Percentiles rank a stretch among this genome's conserved stretches.
Evolutionary conservation across 2,797 vertebrate species (phyloP).

Genomic region (Hippopotamyrus pictus): DNA sequence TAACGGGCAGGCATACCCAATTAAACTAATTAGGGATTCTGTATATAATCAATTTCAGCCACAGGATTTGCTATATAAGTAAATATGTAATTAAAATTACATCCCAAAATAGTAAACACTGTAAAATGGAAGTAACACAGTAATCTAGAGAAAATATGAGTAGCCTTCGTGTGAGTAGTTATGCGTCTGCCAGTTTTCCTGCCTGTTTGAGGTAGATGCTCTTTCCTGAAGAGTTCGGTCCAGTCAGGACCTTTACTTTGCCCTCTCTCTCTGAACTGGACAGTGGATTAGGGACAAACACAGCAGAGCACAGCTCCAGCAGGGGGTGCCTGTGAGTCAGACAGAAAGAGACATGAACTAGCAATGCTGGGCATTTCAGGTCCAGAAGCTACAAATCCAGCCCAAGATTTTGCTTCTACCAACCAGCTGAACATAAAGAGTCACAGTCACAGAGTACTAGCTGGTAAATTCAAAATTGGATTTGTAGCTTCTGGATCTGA

Average conservation of each 20-base stretch:
- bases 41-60: neutral
- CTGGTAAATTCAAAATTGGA: neutral
- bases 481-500: neutral
- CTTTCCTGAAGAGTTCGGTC: conserved; percentile 95
- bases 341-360: neutral
- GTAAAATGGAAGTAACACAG: neutral
- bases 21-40: neutral
- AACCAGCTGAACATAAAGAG: neutral
- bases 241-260: conserved; percentile 85
- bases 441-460: neutral
- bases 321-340: conserved; percentile 74
- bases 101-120: neutral
- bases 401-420: neutral
- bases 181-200: neutral
- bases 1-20: neutral
- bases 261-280: conserved; percentile 64
- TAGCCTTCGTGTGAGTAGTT: neutral
- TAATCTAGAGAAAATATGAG: neutral
- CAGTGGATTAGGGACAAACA: conserved; percentile 84
- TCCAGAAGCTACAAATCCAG: neutral
- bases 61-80: neutral
- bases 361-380: neutral
- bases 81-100: neutral
- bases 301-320: conserved; percentile 80
- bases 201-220: conserved; percentile 94